phyloP scores from a whole-genome alignment of 2,888 invertebrate species.

The Diaphora mendica region DNA sequence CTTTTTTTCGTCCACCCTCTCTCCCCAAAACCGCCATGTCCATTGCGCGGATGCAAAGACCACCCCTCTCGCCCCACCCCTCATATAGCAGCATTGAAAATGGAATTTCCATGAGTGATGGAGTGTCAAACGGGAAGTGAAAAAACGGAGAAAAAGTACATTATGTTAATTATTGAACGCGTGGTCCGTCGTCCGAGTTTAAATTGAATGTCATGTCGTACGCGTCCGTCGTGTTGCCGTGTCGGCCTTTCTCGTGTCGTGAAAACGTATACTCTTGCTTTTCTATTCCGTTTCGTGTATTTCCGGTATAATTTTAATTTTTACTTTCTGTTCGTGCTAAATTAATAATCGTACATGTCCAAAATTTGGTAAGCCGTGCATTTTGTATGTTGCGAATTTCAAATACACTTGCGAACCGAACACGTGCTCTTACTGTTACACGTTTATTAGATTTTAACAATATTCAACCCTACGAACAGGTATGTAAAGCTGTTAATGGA shows the following conservation, averaged over 20 bases:
- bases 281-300: slow-evolving; percentile 60
- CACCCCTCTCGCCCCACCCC: slow-evolving; percentile 77
- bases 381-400: slow-evolving; percentile 46
- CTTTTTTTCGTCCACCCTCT: slow-evolving; percentile 83
- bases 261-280: slow-evolving; percentile 65
- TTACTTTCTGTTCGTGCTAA: slow-evolving; percentile 51
- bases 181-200: slow-evolving; percentile 80
- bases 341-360: slow-evolving; percentile 52
- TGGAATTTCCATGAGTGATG: slow-evolving; percentile 87
- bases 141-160: slow-evolving; percentile 85
- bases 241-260: slow-evolving; percentile 66
- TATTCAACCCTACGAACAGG: slow-evolving; percentile 34
- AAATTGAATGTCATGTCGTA: slow-evolving; percentile 85
- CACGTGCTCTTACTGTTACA: slow-evolving; percentile 32
- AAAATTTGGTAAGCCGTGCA: slow-evolving; percentile 44
- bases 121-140: slow-evolving; percentile 86
- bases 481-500: slow-evolving; percentile 26
- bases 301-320: slow-evolving; percentile 63
- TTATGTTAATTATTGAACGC: slow-evolving; percentile 86
- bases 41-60: slow-evolving; percentile 86
- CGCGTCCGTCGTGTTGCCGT: slow-evolving; percentile 68
- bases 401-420: slow-evolving; percentile 41
- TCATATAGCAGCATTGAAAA: slow-evolving; percentile 85
- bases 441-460: slow-evolving; percentile 34
- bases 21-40: slow-evolving; percentile 83